Evolutionary conservation across 1,140 invertebrate genomes (phyloP).

Genomic region (Drosophila dunni): DNA sequence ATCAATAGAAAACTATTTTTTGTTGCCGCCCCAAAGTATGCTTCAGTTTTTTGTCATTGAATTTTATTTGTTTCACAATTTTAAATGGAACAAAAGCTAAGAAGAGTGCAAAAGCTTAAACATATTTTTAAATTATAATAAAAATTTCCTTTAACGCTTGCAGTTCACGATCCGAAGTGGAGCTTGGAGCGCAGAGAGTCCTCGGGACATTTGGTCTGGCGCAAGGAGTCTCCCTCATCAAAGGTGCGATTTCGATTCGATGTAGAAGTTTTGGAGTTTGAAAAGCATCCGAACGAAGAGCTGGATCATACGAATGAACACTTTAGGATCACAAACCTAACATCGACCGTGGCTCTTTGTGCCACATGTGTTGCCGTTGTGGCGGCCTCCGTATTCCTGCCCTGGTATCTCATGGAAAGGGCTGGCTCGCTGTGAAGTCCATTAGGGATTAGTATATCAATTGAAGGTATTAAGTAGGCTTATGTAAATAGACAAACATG

Average conservation of each 20-base stretch:
- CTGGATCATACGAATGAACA: conserved; percentile 64
- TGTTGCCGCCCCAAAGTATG: conserved; percentile 2
- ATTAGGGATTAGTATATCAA: conserved; percentile 27
- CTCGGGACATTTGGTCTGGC: conserved; percentile 85
- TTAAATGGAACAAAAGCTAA: no score
- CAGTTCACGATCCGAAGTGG: conserved; percentile 85
- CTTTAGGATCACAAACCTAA: conserved; percentile 66
- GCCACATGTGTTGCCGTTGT: conserved; percentile 85
- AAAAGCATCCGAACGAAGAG: conserved; percentile 82
- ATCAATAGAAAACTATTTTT: not conserved
- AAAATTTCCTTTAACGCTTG: not conserved
- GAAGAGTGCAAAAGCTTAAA: no score
- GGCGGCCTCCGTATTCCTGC: conserved; percentile 85
- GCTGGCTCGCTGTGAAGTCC: conserved; percentile 54
- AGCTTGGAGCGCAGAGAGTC: conserved; percentile 85
- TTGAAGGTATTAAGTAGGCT: conserved; percentile 72
- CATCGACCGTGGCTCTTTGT: conserved; percentile 72
- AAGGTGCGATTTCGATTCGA: conserved; percentile 85
- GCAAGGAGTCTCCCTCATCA: conserved; percentile 85
- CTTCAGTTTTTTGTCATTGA: not conserved
- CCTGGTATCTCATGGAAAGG: conserved; percentile 85
- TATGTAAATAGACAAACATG: conserved; percentile 62
- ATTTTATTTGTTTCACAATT: not conserved
- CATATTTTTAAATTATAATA: not conserved
- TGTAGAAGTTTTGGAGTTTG: conserved; percentile 85